Evolutionary conservation across 2,113 vertebrate species (phyloP).

Genomic region (Elanus axillaris): DNA sequence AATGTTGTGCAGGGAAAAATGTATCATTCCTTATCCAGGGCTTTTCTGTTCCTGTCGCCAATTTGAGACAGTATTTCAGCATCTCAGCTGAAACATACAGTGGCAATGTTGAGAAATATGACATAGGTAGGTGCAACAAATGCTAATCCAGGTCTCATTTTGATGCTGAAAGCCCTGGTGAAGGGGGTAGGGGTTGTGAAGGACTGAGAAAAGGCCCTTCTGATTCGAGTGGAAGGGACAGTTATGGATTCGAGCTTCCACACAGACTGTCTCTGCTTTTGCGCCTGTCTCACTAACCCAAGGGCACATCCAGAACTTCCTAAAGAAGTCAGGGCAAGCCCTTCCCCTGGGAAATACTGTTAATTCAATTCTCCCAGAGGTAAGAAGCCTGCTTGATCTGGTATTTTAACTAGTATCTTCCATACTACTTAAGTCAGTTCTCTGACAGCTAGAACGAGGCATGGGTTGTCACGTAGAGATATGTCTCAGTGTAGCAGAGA

Average conservation of each 20-base stretch:
- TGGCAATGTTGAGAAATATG: neutral
- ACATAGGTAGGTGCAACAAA: neutral
- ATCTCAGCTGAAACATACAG: neutral
- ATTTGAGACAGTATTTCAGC: neutral
- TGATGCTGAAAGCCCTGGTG: neutral
- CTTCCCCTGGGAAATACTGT: neutral
- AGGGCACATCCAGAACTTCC: neutral
- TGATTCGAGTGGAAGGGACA: neutral
- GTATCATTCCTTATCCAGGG: neutral
- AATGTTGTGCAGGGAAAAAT: neutral
- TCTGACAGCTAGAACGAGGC: neutral
- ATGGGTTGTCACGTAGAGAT: fast-evolving
- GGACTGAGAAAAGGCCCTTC: neutral
- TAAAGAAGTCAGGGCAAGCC: neutral
- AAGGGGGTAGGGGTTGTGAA: neutral
- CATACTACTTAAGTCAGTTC: neutral
- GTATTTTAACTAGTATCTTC: neutral
- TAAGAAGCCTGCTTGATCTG: neutral
- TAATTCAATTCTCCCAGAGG: neutral
- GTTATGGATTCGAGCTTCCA: neutral
- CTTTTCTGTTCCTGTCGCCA: neutral
- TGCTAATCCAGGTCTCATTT: neutral
- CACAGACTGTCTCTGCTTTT: neutral
- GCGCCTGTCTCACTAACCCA: neutral
- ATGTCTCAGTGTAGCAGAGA: neutral